These are phyloP conservation scores for Tipula vernalis DNA, from an alignment of 2,888 invertebrate species.

Conservation along the genomic window DNA sequence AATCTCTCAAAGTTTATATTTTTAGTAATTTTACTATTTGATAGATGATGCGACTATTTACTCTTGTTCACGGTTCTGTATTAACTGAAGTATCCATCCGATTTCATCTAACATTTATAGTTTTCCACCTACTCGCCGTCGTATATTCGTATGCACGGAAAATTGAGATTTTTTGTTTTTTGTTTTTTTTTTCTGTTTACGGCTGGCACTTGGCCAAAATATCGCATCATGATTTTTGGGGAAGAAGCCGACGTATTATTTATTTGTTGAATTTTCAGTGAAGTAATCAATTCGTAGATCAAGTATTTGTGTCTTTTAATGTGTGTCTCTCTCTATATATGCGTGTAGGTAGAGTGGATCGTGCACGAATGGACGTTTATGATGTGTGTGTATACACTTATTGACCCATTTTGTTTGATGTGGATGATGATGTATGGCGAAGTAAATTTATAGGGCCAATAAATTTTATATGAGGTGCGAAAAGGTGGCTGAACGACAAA, in stretches of 20 bases:
- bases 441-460: neutral
- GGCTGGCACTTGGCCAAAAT: neutral
- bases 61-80: neutral
- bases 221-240: neutral
- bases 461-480: neutral
- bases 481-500: neutral
- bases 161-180: neutral
- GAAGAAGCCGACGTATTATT: neutral
- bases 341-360: neutral
- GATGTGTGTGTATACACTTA: neutral
- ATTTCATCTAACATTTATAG: neutral
- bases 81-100: neutral
- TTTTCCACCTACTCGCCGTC: neutral
- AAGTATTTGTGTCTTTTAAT: neutral
- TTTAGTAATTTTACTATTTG: neutral
- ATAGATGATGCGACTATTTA: neutral
- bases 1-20: neutral
- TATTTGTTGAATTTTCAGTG: neutral
- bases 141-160: neutral
- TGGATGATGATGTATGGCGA: neutral
- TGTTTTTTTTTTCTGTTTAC: neutral
- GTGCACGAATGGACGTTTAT: neutral
- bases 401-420: neutral
- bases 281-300: conserved; percentile 4
- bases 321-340: neutral